Base-by-base conservation (phyloP, 2,888 invertebrate species). In the Callyntrura sp. region DNA sequence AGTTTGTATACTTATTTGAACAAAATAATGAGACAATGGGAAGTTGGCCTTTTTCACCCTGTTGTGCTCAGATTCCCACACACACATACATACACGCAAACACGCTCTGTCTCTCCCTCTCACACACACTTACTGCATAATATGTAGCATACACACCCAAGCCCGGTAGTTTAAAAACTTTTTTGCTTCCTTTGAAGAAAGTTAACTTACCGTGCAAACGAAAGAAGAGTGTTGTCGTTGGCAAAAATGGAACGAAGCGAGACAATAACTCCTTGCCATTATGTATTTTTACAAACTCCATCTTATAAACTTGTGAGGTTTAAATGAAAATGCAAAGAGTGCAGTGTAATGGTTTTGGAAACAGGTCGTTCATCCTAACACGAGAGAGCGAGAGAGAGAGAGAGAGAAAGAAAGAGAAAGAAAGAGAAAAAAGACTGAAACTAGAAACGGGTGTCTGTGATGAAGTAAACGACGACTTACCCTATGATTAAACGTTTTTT, bases 21-120 rank as follows among this genome's bases (percentile, higher is more conserved):
- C 23, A 83, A 83, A 86, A 79, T 79, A 86, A 86, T 79, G 78
- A 79, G 78, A 85, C 85, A 85, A 73, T 86, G 60, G 65, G 57
- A 55, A 23, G 60, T 62, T 45, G 62, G 14, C 35, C 60, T 45
- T 81, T 81, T 79, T 79, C 17, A 43, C 79, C 57, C n/a, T 6
- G n/a, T 4, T 73, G 23, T 76, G 55, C 55, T 45, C 70, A 73
- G 48, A 73, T 43, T 45, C 12, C 20, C 11, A 43, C 45, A 8
- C 17, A 68, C 35, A n/a, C 35, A 68, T 35, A 11, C 9, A 43
- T 23, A 23, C 17, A 20, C 17, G 17, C 2, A 43, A 9, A 23
- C 17, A 20, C 17, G 17, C 2, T 20, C n/a, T n/a, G n/a, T n/a
- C n/a, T n/a, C n/a, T n/a, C n/a, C n/a, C n/a, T n/a, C n/a, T n/a